Evolutionary conservation across 1,140 invertebrate genomes (phyloP).

Genomic region (Drosophila santomea): DNA sequence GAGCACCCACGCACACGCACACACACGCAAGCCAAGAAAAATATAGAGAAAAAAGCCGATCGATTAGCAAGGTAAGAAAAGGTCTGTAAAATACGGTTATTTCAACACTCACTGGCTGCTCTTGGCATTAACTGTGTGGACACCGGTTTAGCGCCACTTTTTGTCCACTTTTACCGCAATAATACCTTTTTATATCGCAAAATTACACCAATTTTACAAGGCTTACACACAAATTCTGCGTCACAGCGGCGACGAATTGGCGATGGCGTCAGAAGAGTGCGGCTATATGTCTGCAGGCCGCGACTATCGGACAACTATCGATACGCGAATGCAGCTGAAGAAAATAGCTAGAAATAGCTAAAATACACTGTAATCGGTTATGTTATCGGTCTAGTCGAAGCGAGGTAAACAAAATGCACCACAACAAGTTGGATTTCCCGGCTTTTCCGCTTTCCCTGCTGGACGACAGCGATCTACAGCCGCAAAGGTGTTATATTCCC

Average conservation of each 20-base stretch:
- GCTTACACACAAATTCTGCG: constrained; percentile 60
- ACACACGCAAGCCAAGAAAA: constrained; percentile 53
- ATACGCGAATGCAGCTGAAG: background rate
- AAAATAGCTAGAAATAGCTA: background rate
- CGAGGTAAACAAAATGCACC: constrained; percentile 19
- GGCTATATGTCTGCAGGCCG: constrained; percentile 29
- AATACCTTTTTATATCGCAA: constrained; percentile 1
- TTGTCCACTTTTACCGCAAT: constrained; percentile 24
- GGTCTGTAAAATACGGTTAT: constrained; percentile 24
- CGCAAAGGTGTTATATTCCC: constrained; percentile 54
- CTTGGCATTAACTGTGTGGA: constrained; percentile 27
- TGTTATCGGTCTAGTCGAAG: background rate
- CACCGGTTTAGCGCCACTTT: constrained; percentile 24
- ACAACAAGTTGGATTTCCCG: constrained; percentile 9
- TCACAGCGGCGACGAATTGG: constrained; percentile 57
- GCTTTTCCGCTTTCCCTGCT: constrained; percentile 52
- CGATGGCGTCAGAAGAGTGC: constrained; percentile 65
- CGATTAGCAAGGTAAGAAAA: constrained; percentile 61
- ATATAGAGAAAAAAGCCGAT: constrained; percentile 81
- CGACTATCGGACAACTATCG: constrained; percentile 3
- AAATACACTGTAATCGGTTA: background rate
- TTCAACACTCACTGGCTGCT: constrained; percentile 57
- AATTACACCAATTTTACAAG: constrained; percentile 27
- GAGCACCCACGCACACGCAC: constrained; percentile 41
- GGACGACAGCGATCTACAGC: constrained; percentile 32